Evolutionary conservation across 2,113 vertebrate species (phyloP), one percentile per base, ranked within the genome.

Genomic region (Rhinogobius similis): DNA sequence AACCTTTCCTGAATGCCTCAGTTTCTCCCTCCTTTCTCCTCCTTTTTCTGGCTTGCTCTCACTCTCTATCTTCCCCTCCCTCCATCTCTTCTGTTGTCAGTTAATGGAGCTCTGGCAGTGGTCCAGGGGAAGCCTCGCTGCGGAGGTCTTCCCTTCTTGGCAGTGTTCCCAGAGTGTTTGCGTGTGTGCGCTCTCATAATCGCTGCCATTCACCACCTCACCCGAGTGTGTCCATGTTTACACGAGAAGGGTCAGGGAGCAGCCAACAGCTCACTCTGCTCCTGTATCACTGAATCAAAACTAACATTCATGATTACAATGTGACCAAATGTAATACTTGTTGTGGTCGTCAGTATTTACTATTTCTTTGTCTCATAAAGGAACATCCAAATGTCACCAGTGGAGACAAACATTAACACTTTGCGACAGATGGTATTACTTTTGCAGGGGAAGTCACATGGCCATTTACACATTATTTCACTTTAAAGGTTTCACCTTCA

Each of bases 171-270:
- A 86, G 86, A 69, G 29, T 81, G 73, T 78, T 44, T 72, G 67
- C 73, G 76, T 78, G 65, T 74, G 69, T 73, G 79, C n/a, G 50
- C 70, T 73, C 77, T 85, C 89, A 92, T 92, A 91, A 91, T 92
- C 88, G 84, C 75, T 79, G 88, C 90, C 90, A 90, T 92, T 93
- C 91, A 92, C 89, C 86, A 83, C 87, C 87, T 89, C 74, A 67
- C 78, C 80, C 79, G 87, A 90, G 91, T 89, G 91, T 89, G 90
- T 91, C 88, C 78, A 65, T 93, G 91, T 92, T 92, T 92, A 93
- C 86, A 86, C 18, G 89, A 88, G 78, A 87, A 81, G 81, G 76
- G 81, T 90, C 88, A 92, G 81, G 87, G 91, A 92, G 89, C 91
- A 93, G 91, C 84, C 87, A 91, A 81, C 79, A 70, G 83, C 88